Evolutionary conservation across 2,797 vertebrate species (phyloP), one percentile per base, ranked within the genome.

Genomic region (Enteromius thamalakanensis): DNA sequence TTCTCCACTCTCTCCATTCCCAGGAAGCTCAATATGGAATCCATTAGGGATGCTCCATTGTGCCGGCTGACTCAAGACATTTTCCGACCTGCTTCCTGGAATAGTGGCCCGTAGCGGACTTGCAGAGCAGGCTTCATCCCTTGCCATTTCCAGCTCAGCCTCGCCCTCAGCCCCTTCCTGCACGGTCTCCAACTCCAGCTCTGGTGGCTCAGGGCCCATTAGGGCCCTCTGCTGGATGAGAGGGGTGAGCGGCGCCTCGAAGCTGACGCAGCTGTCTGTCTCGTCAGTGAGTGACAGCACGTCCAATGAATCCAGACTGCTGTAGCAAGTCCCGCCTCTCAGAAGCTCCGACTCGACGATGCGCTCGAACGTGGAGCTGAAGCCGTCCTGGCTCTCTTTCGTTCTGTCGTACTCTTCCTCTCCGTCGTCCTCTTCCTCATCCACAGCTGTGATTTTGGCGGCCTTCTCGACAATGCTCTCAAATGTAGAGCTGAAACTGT

Each of bases 211-310:
- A 0, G 97, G 96, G 79, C 95, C 96, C 26, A 93, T 87, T 71
- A 97, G 94, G 62, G 94, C 95, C 92, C 97, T 95, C 92, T 99
- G 97, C 92, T 99, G 97, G 92, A 98, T 98, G 90, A 98, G 94
- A 0, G 97, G 97, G 0, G 97, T 99, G 84, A 99, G 96, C 0
- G 97, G 97, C 0, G 97, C 97, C 89, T 99, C 97, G 0, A 99
- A 98, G 86, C 97, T 99, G 87, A 98, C 96, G 1, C 97, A 99
- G 93, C 97, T 99, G 93, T 98, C 97, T 0, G 97, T 98, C 94
- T 99, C 97, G 0, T 98, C 97, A 0, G 97, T 98, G 86, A 98
- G 96, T 9, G 97, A 98, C 87, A 98, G 94, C 88, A 97, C 96
- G 0, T 99, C 97, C 89, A 99, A 91, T 45, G 97, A 99, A 91